Conservation (phyloP, 1,140 invertebrate species). For the Camponotus floridanus region DNA sequence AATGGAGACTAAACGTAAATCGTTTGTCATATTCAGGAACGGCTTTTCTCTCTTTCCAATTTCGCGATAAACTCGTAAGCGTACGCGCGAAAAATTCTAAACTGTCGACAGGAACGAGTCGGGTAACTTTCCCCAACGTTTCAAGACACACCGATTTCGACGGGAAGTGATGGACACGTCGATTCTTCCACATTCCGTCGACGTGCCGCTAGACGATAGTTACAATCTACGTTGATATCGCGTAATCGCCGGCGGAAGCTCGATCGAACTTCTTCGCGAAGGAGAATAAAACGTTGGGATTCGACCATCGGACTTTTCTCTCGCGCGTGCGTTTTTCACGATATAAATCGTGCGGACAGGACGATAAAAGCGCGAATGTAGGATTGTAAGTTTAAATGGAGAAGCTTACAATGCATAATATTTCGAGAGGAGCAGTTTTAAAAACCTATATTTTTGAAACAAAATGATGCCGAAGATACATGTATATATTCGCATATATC, state of each 20-base stretch:
- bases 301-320: conserved; percentile 37
- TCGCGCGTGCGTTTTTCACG: conserved; percentile 24
- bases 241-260: conserved; percentile 46
- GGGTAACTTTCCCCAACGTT: conserved; percentile 55
- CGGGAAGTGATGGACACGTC: conserved; percentile 48
- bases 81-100: conserved; percentile 35
- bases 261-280: conserved; percentile 42
- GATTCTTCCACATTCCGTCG: conserved; percentile 54
- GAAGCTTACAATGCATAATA: neutral
- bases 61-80: conserved; percentile 9
- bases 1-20: neutral
- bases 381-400: conserved; percentile 42
- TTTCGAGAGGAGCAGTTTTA: neutral
- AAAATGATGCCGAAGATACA: no score
- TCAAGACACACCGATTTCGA: conserved; percentile 1
- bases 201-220: conserved; percentile 48
- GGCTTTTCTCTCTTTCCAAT: conserved; percentile 16
- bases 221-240: conserved; percentile 54
- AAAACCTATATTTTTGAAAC: conserved; percentile 4
- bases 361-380: conserved; percentile 33
- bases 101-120: conserved; percentile 37
- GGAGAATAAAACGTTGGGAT: conserved; percentile 12
- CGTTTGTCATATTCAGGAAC: neutral
- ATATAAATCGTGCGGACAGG: conserved; percentile 34
- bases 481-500: no score